These are phyloP conservation scores for Danio kyathit DNA, from an alignment of 2,797 vertebrate species.

Conservation along the genomic window DNA sequence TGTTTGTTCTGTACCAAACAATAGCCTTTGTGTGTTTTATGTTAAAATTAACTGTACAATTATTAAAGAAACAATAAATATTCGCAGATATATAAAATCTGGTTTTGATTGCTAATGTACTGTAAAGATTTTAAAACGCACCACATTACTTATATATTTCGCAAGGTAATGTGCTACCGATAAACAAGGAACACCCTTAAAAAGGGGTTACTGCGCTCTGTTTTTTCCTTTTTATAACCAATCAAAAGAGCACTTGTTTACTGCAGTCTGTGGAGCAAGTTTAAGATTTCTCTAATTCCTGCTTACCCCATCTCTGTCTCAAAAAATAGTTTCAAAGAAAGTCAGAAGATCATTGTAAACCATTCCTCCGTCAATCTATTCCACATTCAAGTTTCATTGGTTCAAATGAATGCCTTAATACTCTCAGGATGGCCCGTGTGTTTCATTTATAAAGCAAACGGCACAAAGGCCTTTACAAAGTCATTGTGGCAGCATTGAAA, in stretches of 20 bases:
- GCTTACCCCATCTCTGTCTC: not conserved
- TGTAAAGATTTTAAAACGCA: conserved; percentile 1
- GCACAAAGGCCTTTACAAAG: conserved; percentile 7
- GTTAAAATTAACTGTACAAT: conserved; percentile 10
- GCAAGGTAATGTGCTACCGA: not conserved
- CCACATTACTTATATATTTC: conserved; percentile 2
- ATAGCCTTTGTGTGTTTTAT: conserved; percentile 9
- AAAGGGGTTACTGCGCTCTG: not conserved
- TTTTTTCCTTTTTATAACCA: not conserved
- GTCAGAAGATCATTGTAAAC: not conserved
- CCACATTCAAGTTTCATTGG: not conserved
- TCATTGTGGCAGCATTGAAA: not conserved
- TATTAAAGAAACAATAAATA: conserved; percentile 10
- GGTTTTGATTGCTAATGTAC: not conserved
- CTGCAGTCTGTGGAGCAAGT: not conserved
- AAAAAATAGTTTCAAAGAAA: not conserved
- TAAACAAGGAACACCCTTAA: not conserved
- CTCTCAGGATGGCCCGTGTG: not conserved
- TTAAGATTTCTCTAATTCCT: not conserved
- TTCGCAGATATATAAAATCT: not conserved
- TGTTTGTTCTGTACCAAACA: conserved; percentile 4
- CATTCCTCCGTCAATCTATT: not conserved
- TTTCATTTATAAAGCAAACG: conserved; percentile 3
- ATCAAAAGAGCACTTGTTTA: conserved; percentile 32
- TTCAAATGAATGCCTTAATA: conserved; percentile 18